Conservation (phyloP, 2,797 vertebrate species). For the Glossophaga mutica region DNA sequence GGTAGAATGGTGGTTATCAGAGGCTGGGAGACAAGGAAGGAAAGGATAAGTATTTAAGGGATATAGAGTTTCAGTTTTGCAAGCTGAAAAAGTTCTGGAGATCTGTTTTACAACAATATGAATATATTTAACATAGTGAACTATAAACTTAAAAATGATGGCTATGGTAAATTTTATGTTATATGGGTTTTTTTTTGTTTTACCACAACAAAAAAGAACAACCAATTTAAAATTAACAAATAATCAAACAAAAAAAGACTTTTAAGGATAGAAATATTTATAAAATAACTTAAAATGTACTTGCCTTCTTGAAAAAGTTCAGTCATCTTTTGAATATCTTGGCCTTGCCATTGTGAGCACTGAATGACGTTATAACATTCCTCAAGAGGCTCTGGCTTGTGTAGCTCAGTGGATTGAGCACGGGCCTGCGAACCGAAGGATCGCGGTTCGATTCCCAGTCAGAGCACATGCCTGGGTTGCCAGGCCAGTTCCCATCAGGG, state of each 20-base stretch:
- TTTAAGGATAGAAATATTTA: not conserved
- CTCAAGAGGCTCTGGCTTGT: too few species aligned
- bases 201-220: not conserved
- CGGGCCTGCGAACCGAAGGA: too few species aligned
- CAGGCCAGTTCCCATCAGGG: too few species aligned
- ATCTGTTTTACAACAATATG: not conserved
- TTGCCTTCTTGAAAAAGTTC: not conserved
- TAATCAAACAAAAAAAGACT: not conserved
- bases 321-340: not conserved
- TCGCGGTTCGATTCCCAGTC: too few species aligned
- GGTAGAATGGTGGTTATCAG: not conserved
- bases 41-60: not conserved
- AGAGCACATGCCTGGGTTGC: too few species aligned
- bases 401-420: too few species aligned
- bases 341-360: not conserved
- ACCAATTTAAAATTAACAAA: not conserved
- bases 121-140: not conserved
- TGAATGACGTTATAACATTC: not conserved
- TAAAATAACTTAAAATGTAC: not conserved
- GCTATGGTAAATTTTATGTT: not conserved
- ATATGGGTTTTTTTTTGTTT: not conserved
- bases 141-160: not conserved
- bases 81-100: not conserved
- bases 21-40: too few species aligned
- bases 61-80: not conserved